A percentile compares a stretch with the other conserved stretches of the same genome.
Evolutionary conservation across 2,113 vertebrate species (phyloP).

Genomic region (Callionymus lyra): DNA sequence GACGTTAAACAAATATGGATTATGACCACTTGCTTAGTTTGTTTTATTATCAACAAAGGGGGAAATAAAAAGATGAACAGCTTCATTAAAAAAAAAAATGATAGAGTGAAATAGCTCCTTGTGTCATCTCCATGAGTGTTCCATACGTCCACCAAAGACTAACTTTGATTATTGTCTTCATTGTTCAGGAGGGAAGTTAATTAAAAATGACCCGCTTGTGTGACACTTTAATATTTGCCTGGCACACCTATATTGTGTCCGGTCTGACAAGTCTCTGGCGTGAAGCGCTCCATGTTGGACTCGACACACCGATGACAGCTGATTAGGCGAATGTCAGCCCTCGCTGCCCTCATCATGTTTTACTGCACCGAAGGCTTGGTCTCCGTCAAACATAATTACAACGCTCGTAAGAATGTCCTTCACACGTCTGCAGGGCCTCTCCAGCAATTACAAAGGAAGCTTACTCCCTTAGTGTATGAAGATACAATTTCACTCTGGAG

Average conservation of each 20-base stretch:
- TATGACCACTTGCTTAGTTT: no score
- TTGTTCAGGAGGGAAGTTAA: no score
- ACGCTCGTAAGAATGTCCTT: constrained; percentile 37
- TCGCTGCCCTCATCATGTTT: constrained; percentile 31
- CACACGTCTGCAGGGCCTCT: constrained; percentile 30
- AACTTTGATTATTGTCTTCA: no score
- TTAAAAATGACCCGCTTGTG: no score
- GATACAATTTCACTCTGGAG: neutral
- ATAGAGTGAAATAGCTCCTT: no score
- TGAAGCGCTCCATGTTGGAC: constrained; percentile 35
- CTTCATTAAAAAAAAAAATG: no score
- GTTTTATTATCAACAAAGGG: no score
- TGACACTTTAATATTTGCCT: no score
- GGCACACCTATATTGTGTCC: no score
- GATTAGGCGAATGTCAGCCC: constrained; percentile 42
- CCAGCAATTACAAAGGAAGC: constrained; percentile 2
- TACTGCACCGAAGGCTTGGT: constrained; percentile 18
- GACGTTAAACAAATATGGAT: no score
- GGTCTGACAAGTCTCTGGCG: constrained; percentile 11
- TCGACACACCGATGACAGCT: constrained; percentile 41
- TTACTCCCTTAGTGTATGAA: constrained; percentile 8
- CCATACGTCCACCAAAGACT: neutral
- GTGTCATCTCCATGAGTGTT: no score
- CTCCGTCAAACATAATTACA: constrained; percentile 37
- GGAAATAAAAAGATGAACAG: no score